These are phyloP conservation scores for Rutilus rutilus DNA, from an alignment of 2,113 vertebrate species.

Conservation along the genomic window DNA sequence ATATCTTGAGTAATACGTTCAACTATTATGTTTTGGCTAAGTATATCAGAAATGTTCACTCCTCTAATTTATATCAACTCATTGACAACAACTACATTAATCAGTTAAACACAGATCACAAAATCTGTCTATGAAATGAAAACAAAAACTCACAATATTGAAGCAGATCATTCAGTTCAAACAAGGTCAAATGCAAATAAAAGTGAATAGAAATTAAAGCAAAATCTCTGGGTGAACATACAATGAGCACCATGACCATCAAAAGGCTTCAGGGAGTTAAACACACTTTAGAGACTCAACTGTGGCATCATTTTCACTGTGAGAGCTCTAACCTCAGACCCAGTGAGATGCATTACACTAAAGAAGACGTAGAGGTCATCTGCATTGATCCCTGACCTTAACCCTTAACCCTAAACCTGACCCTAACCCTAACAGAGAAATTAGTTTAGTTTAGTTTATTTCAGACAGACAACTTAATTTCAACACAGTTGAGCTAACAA, in stretches of 20 bases:
- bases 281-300: background rate
- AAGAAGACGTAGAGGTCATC: background rate
- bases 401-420: slow-evolving; percentile 11
- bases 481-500: no score
- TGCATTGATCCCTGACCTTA: slow-evolving; percentile 1
- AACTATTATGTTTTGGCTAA: background rate
- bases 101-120: background rate
- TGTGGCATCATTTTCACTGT: background rate
- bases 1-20: background rate
- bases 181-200: background rate
- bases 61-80: background rate
- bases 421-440: no score
- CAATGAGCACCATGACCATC: background rate
- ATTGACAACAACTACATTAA: background rate
- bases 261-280: background rate
- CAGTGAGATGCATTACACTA: slow-evolving; percentile 8
- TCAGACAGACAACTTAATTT: no score
- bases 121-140: background rate
- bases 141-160: background rate
- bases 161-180: background rate
- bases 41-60: background rate
- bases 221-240: background rate
- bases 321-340: background rate
- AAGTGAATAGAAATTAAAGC: background rate
- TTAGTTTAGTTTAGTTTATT: no score